These are phyloP conservation scores for Drosophila cognata DNA, from an alignment of 2,888 invertebrate species.

Conservation along the genomic window DNA sequence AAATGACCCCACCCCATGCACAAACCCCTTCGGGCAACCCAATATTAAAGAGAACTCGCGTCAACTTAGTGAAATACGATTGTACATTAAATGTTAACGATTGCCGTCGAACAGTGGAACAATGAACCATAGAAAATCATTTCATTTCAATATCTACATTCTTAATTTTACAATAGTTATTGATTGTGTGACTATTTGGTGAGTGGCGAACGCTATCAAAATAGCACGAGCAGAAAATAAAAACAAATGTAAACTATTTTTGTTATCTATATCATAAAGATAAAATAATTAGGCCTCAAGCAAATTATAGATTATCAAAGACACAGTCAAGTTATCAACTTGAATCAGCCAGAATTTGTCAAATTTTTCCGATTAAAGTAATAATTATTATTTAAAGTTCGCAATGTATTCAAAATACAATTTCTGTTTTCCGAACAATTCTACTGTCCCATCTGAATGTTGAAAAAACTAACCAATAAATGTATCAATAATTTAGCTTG, in stretches of 20 bases:
- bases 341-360: neutral
- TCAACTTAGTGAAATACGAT: constrained; percentile 68
- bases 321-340: neutral
- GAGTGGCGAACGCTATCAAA: neutral
- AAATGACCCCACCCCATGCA: neutral
- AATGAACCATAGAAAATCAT: constrained; percentile 7
- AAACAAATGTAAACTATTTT: neutral
- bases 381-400: neutral
- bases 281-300: neutral
- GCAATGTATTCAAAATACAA: neutral
- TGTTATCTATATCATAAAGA: neutral
- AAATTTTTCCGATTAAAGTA: neutral
- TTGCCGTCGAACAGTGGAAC: constrained; percentile 33
- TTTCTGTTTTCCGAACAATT: neutral
- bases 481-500: neutral
- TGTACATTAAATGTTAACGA: constrained; percentile 83
- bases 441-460: neutral
- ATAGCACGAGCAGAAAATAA: neutral
- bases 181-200: neutral
- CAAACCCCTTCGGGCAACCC: constrained; percentile 6
- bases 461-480: neutral
- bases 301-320: neutral
- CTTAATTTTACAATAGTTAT: neutral
- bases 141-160: neutral
- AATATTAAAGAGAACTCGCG: constrained; percentile 43